Conservation (phyloP, 2,888 invertebrate species). For the Cylindroiulus punctatus region DNA sequence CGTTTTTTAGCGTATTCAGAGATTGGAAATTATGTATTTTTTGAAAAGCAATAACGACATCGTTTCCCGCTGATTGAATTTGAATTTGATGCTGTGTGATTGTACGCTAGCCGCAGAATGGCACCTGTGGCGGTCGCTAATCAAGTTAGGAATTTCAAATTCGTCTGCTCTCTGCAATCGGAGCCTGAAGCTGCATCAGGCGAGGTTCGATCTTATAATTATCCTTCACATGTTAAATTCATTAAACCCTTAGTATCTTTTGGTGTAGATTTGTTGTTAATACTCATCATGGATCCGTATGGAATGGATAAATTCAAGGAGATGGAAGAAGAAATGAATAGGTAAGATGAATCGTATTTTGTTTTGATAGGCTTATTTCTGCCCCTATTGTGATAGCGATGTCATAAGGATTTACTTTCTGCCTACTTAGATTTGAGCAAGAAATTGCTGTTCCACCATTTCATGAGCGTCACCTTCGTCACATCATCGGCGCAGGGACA, state of each 20-base stretch:
- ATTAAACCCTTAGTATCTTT: background rate
- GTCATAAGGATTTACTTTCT: too few relatives aligned
- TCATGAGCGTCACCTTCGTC: conserved; percentile 57
- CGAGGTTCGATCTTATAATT: background rate
- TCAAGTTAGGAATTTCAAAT: background rate
- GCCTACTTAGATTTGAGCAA: conserved; percentile 80
- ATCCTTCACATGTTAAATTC: background rate
- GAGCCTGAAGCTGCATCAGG: too few relatives aligned
- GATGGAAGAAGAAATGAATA: conserved; percentile 93
- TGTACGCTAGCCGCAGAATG: too few relatives aligned
- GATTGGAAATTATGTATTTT: too few relatives aligned
- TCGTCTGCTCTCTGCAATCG: background rate
- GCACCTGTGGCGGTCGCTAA: background rate
- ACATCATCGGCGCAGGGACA: conserved; percentile 76
- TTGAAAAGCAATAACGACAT: too few relatives aligned
- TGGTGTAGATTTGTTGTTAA: background rate
- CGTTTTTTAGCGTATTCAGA: too few relatives aligned
- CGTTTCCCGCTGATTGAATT: too few relatives aligned
- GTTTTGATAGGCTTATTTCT: too few relatives aligned
- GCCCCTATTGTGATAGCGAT: too few relatives aligned
- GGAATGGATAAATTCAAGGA: conserved; percentile 74
- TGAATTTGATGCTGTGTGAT: too few relatives aligned
- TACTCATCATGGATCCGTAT: conserved; percentile 39
- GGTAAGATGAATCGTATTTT: conserved; percentile 69
- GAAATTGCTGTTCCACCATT: conserved; percentile 72